A percentile compares a stretch with the other conserved stretches of the same genome.
These are phyloP conservation scores for Busseola fusca DNA, from an alignment of 2,888 invertebrate genomes.

Conservation along the genomic window DNA sequence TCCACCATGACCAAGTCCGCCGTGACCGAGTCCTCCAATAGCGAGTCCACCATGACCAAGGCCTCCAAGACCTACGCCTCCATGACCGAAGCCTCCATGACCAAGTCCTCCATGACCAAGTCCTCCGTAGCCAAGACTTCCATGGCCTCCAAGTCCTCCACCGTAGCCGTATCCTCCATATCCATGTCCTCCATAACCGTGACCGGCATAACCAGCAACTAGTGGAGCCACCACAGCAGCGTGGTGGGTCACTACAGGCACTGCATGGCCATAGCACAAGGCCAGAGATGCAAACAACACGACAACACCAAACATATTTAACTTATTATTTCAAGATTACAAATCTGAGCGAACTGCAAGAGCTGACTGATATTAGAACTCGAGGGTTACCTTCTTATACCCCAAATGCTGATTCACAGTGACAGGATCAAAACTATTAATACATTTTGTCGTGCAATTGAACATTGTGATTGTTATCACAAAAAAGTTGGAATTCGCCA, in stretches of 20 bases:
- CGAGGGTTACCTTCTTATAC: constrained; percentile 77
- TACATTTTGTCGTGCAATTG: constrained; percentile 77
- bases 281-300: constrained; percentile 72
- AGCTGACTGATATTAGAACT: constrained; percentile 69
- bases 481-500: constrained; percentile 73
- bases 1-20: constrained; percentile 31
- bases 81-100: constrained; percentile 25
- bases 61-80: constrained; percentile 55
- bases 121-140: constrained; percentile 30
- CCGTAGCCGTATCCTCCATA: constrained; percentile 57
- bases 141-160: constrained; percentile 56
- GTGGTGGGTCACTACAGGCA: constrained; percentile 72
- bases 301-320: constrained; percentile 73
- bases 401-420: constrained; percentile 73
- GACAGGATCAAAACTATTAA: constrained; percentile 78
- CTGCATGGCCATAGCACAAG: constrained; percentile 73
- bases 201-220: constrained; percentile 64
- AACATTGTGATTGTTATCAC: constrained; percentile 70
- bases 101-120: constrained; percentile 31
- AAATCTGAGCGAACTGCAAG: constrained; percentile 55
- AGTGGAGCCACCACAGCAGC: constrained; percentile 70
- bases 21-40: constrained; percentile 32
- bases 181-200: constrained; percentile 64
- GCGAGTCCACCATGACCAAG: constrained; percentile 19
- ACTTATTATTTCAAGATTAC: constrained; percentile 45